Conservation (phyloP, 2,113 vertebrate genomes). For the Hippoglossus stenolepis region DNA sequence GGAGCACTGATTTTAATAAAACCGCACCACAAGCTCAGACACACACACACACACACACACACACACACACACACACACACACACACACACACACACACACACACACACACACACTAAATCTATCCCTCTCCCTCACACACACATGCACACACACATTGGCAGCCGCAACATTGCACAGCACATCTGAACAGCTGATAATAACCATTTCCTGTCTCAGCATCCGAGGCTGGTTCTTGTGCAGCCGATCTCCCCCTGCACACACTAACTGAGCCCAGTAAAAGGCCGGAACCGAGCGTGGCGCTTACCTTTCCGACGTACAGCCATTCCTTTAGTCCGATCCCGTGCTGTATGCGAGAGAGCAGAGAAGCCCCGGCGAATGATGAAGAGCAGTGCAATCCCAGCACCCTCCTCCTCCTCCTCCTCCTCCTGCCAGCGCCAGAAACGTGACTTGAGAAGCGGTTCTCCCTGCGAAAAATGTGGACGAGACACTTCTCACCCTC, state of each 20-base stretch:
- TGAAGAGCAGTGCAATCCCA: slow-evolving; percentile 67
- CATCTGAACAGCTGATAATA: slow-evolving; percentile 70
- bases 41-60: background rate
- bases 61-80: slow-evolving; percentile 11
- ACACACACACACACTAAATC: background rate
- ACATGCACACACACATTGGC: slow-evolving; percentile 24
- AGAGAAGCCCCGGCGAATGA: slow-evolving; percentile 58
- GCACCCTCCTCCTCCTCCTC: background rate
- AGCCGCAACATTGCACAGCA: slow-evolving; percentile 25
- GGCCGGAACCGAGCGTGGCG: slow-evolving; percentile 63
- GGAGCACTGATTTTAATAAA: slow-evolving; percentile 48
- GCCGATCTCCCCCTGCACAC: slow-evolving; percentile 10
- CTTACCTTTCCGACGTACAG: slow-evolving; percentile 80
- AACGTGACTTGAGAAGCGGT: slow-evolving; percentile 57
- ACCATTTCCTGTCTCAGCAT: slow-evolving; percentile 56
- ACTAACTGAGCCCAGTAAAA: slow-evolving; percentile 35
- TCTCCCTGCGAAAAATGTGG: slow-evolving; percentile 54
- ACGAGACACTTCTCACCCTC: slow-evolving; percentile 36
- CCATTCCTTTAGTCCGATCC: slow-evolving; percentile 79
- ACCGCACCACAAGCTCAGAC: slow-evolving; percentile 16
- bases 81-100: slow-evolving; percentile 14
- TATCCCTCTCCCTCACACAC: background rate
- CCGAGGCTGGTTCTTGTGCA: slow-evolving; percentile 19
- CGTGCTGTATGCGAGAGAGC: slow-evolving; percentile 43
- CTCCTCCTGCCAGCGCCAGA: slow-evolving; percentile 20